phyloP scores from a whole-genome alignment of 1,140 invertebrate genomes.

The Mya arenaria region DNA sequence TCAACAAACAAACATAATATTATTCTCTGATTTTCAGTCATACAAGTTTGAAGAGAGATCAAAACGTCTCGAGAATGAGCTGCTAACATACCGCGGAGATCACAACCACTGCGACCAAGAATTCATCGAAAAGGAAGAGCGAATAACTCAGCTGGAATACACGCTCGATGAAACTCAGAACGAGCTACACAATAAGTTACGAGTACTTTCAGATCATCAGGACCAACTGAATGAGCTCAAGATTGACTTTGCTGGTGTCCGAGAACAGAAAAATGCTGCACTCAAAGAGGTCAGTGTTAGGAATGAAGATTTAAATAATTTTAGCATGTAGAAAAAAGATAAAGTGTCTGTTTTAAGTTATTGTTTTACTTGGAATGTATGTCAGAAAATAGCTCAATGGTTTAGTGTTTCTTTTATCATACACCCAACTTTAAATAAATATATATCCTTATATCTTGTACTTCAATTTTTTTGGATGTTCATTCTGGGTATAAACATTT shows the following conservation, averaged over 20 bases:
- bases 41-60: constrained; percentile 73
- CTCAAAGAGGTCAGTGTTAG: constrained; percentile 74
- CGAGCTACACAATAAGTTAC: constrained; percentile 69
- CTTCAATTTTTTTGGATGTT: too few relatives aligned
- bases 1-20: too few relatives aligned
- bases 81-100: constrained; percentile 72
- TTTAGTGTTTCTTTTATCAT: too few relatives aligned
- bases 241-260: constrained; percentile 70
- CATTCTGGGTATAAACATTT: too few relatives aligned
- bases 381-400: too few relatives aligned
- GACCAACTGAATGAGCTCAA: constrained; percentile 73
- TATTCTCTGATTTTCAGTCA: constrained; percentile 62
- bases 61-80: constrained; percentile 71
- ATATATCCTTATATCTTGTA: too few relatives aligned
- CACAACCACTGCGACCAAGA: constrained; percentile 76
- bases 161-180: constrained; percentile 72
- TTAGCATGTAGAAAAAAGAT: too few relatives aligned
- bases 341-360: too few relatives aligned
- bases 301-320: too few relatives aligned
- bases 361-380: too few relatives aligned
- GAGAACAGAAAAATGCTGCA: constrained; percentile 77
- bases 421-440: too few relatives aligned
- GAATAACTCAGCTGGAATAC: constrained; percentile 75
- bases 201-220: constrained; percentile 70
- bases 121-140: constrained; percentile 74